A percentile compares a stretch with the other conserved stretches of the same genome.
phyloP scores from a whole-genome alignment of 2,113 vertebrate genomes.

The Gambusia affinis region DNA sequence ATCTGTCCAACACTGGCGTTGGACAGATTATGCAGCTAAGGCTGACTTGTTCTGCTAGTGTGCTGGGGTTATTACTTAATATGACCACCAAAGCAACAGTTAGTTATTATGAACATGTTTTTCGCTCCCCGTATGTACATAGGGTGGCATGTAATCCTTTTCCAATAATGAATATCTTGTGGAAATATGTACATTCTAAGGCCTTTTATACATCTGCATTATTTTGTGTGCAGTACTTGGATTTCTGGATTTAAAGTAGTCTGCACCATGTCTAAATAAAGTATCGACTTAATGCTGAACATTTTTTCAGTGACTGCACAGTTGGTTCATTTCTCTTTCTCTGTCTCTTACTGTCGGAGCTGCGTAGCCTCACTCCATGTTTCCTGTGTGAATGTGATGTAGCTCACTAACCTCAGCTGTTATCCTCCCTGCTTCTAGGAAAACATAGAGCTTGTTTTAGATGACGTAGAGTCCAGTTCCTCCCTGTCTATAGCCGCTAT shows the following conservation, averaged over 20 bases:
- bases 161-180: too few species aligned
- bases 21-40: too few species aligned
- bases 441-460: slow-evolving; percentile 93
- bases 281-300: slow-evolving; percentile 42
- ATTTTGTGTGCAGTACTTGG: too few species aligned
- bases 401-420: slow-evolving; percentile 71
- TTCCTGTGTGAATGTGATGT: slow-evolving; percentile 14
- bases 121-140: too few species aligned
- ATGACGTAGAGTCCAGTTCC: slow-evolving; percentile 87
- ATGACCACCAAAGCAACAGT: too few species aligned
- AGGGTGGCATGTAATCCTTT: too few species aligned
- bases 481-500: slow-evolving; percentile 88
- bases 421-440: slow-evolving; percentile 85
- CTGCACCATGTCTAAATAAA: not conserved
- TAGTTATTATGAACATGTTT: too few species aligned
- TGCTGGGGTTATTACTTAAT: too few species aligned
- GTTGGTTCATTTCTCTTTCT: slow-evolving; percentile 5
- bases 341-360: not conserved
- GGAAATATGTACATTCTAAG: too few species aligned
- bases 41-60: too few species aligned
- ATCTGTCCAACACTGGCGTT: too few species aligned
- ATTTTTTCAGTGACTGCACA: not conserved
- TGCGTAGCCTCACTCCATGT: slow-evolving; percentile 1
- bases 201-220: too few species aligned
- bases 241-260: not conserved